Base-by-base conservation (phyloP, 2,797 vertebrate genomes). In the Pteropus rufus region DNA sequence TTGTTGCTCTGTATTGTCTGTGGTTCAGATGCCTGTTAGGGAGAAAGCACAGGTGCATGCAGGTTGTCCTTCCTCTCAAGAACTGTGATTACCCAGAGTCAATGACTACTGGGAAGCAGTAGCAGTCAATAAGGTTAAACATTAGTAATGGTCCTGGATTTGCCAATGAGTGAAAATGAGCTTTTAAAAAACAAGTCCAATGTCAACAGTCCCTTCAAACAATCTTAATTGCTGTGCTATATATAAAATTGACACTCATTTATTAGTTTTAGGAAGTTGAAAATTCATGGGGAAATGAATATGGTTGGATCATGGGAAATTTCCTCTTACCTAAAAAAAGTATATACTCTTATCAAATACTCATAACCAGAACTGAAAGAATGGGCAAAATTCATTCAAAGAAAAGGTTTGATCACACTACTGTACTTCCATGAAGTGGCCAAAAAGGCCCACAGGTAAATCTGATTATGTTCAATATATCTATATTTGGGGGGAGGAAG, bases 261-360 rank as follows among this genome's bases (percentile, higher is more conserved):
- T 75, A 49, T 26, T 73, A 65, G 11, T 60, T 73, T 52, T 39
- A 23, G 54, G 44, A 86, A 89, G 24, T 58, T 65, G 34, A 80
- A 89, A 82, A 58, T 75, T 81, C 60, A 85, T 1, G 0, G n/a
- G 29, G 16, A 36, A 69, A 70, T 80, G n/a, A 5, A 49, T 3
- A 82, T 44, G 64, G n/a, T 70, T 84, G 79, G 39, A 85, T 89
- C 67, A 29, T 11, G 62, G 34, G 65, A 89, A 86, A 67, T 62
- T 62, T 75, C 11, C 62, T 85, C 65, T 82, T 21, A 29, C 39
- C 46, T 86, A 64, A 69, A 73, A 64, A 69, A 73, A 94, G 58
- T 52, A 77, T 14, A 85, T 29, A 26, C n/a, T 69, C 6, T 80
- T 79, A 86, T 41, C 60, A 72, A 69, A 81, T 34, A 77, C 5